Conservation (phyloP, 2,797 vertebrate genomes). For the Avahi laniger region DNA sequence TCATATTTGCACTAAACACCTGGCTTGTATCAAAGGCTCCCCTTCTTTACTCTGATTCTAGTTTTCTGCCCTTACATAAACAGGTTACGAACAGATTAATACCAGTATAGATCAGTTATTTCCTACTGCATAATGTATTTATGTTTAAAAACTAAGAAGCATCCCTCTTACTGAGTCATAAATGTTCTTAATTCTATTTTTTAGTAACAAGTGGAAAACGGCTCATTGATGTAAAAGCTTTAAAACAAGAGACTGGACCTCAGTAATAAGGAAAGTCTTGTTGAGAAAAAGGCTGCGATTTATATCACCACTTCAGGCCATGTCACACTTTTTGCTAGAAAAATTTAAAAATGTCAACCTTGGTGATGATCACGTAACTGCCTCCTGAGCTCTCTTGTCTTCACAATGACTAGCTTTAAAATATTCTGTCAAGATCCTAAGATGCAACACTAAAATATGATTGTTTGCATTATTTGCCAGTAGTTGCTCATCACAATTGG, state of each 20-base stretch:
- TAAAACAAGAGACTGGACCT: not conserved
- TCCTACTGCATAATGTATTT: not conserved
- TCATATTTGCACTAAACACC: not conserved
- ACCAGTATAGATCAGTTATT: not conserved
- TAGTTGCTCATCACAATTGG: constrained; percentile 73
- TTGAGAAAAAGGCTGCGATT: constrained; percentile 32
- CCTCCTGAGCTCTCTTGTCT: constrained; percentile 73
- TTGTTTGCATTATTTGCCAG: constrained; percentile 63
- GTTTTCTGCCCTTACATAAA: not conserved
- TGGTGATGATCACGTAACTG: constrained; percentile 63
- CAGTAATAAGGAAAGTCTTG: not conserved
- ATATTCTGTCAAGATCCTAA: constrained; percentile 72
- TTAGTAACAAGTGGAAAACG: not conserved
- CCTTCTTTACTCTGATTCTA: not conserved
- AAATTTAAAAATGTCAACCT: constrained; percentile 63
- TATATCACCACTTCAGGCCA: not conserved
- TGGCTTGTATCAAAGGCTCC: not conserved
- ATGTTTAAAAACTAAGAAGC: not conserved
- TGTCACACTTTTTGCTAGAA: constrained; percentile 39
- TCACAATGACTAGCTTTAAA: constrained; percentile 81
- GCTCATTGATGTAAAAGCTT: constrained; percentile 9
- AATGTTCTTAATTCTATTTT: not conserved
- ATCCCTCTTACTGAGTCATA: not conserved
- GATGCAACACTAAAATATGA: constrained; percentile 63
- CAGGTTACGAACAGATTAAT: not conserved